Percentiles rank a stretch among this genome's conserved stretches.
Evolutionary conservation across 2,797 vertebrate species (phyloP).

Genomic region (Melanotaenia boesemani): DNA sequence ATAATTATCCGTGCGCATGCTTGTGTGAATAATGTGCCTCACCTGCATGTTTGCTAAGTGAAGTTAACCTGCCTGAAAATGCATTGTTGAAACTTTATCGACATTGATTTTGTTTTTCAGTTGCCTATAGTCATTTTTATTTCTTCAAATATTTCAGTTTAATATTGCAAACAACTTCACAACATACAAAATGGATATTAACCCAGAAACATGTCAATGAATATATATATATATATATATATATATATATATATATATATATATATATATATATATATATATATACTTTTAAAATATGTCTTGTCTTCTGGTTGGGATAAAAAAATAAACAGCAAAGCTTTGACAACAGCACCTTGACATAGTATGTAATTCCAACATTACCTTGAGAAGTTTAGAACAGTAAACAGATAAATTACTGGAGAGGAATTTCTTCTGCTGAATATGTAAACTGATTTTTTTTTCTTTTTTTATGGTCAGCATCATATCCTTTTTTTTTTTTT

Average conservation of each 20-base stretch:
- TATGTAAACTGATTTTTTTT: constrained; percentile 99
- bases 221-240: constrained; percentile 78
- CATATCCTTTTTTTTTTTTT: constrained; percentile 86
- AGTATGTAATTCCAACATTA: constrained; percentile 99
- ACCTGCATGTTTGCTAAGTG: constrained; percentile 20
- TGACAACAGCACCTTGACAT: constrained; percentile 99
- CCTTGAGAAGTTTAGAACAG: constrained; percentile 98
- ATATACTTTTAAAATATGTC: constrained; percentile 75
- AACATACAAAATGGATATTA: constrained; percentile 96
- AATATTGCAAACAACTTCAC: constrained; percentile 98
- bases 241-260: constrained; percentile 48
- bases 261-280: constrained; percentile 51
- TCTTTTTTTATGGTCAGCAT: constrained; percentile 90
- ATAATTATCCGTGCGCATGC: background rate
- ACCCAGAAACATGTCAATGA: constrained; percentile 92
- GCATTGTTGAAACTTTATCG: constrained; percentile 85
- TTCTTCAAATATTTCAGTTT: constrained; percentile 96
- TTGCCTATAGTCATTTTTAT: constrained; percentile 95
- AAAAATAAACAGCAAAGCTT: constrained; percentile 98
- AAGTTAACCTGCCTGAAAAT: constrained; percentile 71
- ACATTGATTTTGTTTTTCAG: constrained; percentile 90
- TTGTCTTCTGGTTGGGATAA: constrained; percentile 90
- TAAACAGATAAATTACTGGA: constrained; percentile 98
- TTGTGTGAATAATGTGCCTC: constrained; percentile 24
- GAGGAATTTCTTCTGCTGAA: constrained; percentile 95